These are phyloP conservation scores for Delichon dasypus DNA, from an alignment of 2,797 vertebrate genomes.

Conservation along the genomic window DNA sequence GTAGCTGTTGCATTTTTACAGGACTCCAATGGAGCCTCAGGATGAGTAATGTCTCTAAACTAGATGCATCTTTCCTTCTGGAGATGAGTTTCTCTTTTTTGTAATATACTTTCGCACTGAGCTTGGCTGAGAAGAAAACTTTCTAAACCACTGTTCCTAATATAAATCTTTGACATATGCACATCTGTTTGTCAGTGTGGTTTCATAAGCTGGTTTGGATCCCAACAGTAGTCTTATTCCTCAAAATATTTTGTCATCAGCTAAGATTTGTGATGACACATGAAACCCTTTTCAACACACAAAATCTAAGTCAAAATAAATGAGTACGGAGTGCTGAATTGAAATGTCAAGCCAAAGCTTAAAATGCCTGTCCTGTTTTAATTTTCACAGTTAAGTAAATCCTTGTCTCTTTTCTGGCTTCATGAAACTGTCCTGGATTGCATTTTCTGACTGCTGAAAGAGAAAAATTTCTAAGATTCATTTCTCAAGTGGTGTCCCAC, in stretches of 20 bases:
- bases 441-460: neutral
- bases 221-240: neutral
- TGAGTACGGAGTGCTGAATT: neutral
- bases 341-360: neutral
- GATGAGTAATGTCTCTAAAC: neutral
- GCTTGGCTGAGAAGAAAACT: neutral
- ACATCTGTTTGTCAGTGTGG: neutral
- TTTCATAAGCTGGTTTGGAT: neutral
- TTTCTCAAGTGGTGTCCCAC: neutral
- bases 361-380: neutral
- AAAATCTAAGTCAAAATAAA: neutral
- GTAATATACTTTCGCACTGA: neutral
- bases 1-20: neutral
- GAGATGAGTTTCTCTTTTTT: neutral
- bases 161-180: neutral
- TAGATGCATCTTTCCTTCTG: neutral
- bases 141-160: neutral
- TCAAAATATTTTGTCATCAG: neutral
- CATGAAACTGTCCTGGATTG: neutral
- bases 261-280: neutral
- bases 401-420: neutral
- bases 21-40: neutral
- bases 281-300: neutral
- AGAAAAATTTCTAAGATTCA: neutral
- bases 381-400: neutral